Evolutionary conservation across 2,113 vertebrate genomes (phyloP).

Genomic region (Gnathonemus longibarbis): DNA sequence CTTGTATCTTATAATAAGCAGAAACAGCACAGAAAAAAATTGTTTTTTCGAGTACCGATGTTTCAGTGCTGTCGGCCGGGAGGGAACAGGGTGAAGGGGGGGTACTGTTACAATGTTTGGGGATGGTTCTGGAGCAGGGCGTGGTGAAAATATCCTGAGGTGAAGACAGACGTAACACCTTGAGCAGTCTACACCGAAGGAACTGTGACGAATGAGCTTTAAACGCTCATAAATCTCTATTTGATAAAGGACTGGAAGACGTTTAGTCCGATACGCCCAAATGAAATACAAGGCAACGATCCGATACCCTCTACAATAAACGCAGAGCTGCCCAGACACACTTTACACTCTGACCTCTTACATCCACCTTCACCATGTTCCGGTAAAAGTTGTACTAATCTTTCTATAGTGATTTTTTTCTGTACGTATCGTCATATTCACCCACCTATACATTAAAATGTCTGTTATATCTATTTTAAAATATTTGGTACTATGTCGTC

Average conservation of each 20-base stretch:
- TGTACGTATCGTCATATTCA: not conserved
- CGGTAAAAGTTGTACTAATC: not conserved
- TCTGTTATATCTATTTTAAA: not conserved
- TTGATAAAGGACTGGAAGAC: not conserved
- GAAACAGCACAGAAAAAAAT: not conserved
- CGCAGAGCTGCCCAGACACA: not conserved
- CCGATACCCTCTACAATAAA: not conserved
- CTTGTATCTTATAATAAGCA: not conserved
- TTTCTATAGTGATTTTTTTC: not conserved
- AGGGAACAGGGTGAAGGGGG: not conserved
- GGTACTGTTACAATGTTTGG: not conserved
- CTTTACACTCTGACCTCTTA: not conserved
- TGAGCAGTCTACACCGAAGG: not conserved
- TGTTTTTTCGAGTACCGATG: not conserved
- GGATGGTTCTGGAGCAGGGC: not conserved
- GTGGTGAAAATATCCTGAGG: not conserved
- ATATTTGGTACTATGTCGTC: not conserved
- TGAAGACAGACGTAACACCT: not conserved
- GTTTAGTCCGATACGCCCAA: not conserved
- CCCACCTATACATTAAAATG: not conserved
- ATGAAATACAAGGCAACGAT: not conserved
- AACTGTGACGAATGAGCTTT: not conserved
- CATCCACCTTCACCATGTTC: not conserved
- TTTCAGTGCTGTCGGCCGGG: not conserved
- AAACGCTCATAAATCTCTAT: not conserved